Base-by-base conservation (phyloP, 2,888 invertebrate genomes). In the Anorthoa munda region DNA sequence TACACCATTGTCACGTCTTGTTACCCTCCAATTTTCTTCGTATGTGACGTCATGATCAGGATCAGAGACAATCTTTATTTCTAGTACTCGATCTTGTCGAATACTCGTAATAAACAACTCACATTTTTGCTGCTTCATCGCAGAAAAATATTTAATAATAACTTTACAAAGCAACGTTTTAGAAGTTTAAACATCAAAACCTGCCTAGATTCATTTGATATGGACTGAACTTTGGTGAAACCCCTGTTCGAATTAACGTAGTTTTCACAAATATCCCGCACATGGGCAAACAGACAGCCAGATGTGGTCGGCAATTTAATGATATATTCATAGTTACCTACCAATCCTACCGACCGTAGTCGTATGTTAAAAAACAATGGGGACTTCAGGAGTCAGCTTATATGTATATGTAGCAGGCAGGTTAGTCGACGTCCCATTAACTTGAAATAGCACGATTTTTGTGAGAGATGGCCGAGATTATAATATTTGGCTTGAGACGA, bases 111-210 rank as follows among this genome's bases (percentile, higher is more conserved):
- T 0, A 23, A 21, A 12, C 4, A 21, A 23, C 21, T 0, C 4
- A 5, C 21, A 21, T 21, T 53, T 21, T 12, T 12, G 21, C n/a
- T 51, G 51, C 4, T 21, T 21, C 9, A 23, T 3, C 2, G 26
- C 26, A 26, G 4, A 2, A 15, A 56, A 31, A 23, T 11, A 26
- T 56, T 18, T 26, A 39, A n/a, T 60, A 2, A 7, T 39, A 21
- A 21, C 21, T 45, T n/a, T 3, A 15, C 21, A 21, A n/a, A 60
- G 15, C 21, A 17, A 1, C 5, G 9, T 2, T n/a, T 39, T n/a
- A 59, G 39, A 59, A n/a, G 26, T 59, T 58, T n/a, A n/a, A 46
- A 45, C 13, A 66, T n/a, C 31, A n/a, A 21, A 64, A 39, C 61
- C 63, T 50, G 17, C 48, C 21, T 17, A 1, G n/a, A 66, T 48